phyloP scores from a whole-genome alignment of 1,140 invertebrate genomes.

The Pseudachorutes palmiensis region DNA sequence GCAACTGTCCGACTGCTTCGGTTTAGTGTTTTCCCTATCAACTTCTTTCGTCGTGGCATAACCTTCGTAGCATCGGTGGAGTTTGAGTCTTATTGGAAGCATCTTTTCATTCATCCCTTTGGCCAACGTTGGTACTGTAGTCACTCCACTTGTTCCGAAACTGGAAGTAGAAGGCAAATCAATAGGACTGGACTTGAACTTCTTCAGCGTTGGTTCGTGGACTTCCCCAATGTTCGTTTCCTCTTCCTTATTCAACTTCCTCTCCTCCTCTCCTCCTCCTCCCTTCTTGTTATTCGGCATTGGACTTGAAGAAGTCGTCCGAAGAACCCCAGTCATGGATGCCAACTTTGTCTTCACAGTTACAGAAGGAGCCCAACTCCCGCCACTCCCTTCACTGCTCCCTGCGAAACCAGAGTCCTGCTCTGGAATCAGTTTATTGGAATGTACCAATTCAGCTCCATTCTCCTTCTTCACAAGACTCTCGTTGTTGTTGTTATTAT shows the following conservation, averaged over 20 bases:
- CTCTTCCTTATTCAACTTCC: too few relatives aligned
- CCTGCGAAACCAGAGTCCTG: constrained; percentile 36
- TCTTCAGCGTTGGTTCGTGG: background rate
- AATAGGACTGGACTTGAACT: background rate
- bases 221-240: background rate
- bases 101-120: constrained; percentile 44
- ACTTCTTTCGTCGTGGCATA: constrained; percentile 42
- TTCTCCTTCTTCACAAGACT: constrained; percentile 26
- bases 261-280: background rate
- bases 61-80: constrained; percentile 66
- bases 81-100: constrained; percentile 70
- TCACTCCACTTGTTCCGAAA: too few relatives aligned
- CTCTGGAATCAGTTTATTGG: background rate
- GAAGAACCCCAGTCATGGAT: background rate
- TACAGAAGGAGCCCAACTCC: constrained; percentile 13
- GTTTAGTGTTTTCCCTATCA: constrained; percentile 49
- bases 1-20: constrained; percentile 45
- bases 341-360: background rate
- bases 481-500: constrained; percentile 35
- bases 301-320: background rate
- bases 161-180: background rate
- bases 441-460: constrained; percentile 35
- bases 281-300: background rate
- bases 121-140: background rate
- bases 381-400: constrained; percentile 31